These are phyloP conservation scores for Pseudomyrmex flavicornis DNA, from an alignment of 1,140 invertebrate species.

Conservation along the genomic window DNA sequence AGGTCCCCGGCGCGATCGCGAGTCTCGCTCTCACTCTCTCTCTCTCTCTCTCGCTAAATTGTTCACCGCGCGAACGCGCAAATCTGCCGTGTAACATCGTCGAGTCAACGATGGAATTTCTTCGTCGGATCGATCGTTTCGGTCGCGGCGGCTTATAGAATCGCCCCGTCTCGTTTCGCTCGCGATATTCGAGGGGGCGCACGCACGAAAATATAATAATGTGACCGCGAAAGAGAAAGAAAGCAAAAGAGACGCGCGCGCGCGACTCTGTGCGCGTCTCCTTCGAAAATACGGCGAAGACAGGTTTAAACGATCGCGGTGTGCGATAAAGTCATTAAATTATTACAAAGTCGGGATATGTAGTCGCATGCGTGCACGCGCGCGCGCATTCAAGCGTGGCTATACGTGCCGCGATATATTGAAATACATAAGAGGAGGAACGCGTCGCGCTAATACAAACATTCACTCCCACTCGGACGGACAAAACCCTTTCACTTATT, in stretches of 20 bases:
- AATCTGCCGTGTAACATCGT: constrained; percentile 25
- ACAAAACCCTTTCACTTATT: constrained; percentile 67
- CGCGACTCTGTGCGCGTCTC: background rate
- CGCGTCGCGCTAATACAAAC: constrained; percentile 72
- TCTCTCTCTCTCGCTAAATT: constrained; percentile 9
- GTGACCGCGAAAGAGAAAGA: constrained; percentile 17
- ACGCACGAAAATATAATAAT: constrained; percentile 4
- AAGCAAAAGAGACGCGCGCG: background rate
- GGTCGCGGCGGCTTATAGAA: background rate
- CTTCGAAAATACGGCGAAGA: constrained; percentile 37
- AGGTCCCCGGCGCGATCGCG: constrained; percentile 37
- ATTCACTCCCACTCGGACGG: constrained; percentile 60
- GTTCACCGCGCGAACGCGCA: constrained; percentile 16
- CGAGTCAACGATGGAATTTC: background rate
- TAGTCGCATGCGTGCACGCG: background rate
- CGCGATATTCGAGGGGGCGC: background rate
- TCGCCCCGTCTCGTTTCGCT: background rate
- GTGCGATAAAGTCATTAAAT: constrained; percentile 74
- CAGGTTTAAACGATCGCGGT: constrained; percentile 55
- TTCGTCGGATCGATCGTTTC: background rate
- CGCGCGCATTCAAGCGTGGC: constrained; percentile 33
- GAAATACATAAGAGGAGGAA: constrained; percentile 54
- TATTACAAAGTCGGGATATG: constrained; percentile 64
- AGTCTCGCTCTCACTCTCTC: background rate
- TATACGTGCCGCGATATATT: constrained; percentile 69